These are phyloP conservation scores for Tachuris rubrigastra DNA, from an alignment of 2,113 vertebrate genomes.

Conservation along the genomic window DNA sequence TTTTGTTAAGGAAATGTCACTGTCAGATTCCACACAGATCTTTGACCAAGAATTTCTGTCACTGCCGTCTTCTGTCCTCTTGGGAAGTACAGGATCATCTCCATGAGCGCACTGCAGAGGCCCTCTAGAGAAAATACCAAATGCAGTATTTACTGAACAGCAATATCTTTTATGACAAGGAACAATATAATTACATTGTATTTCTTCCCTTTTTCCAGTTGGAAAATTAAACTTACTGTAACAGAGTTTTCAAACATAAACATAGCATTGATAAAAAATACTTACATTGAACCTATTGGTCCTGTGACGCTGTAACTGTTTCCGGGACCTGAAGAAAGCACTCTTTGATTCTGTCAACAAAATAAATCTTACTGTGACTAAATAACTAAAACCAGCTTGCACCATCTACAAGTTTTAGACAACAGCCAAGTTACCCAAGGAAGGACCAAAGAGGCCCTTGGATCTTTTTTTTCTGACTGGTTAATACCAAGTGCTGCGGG, in stretches of 20 bases:
- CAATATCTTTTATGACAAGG: background rate
- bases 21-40: background rate
- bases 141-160: background rate
- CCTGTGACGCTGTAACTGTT: background rate
- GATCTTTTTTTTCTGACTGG: background rate
- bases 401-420: background rate
- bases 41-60: background rate
- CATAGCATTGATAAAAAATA: background rate
- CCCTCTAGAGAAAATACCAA: slow-evolving; percentile 29
- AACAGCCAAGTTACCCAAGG: background rate
- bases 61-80: background rate
- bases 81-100: background rate
- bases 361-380: background rate
- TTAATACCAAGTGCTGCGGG: background rate
- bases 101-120: slow-evolving; percentile 5
- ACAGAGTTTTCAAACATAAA: background rate
- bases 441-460: background rate
- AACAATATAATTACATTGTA: background rate
- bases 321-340: background rate
- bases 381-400: background rate
- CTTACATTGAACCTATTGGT: slow-evolving; percentile 50
- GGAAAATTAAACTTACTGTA: background rate
- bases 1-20: background rate
- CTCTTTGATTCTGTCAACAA: slow-evolving; percentile 52
- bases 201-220: background rate